Evolutionary conservation across 2,888 invertebrate species (phyloP).

Genomic region (Aphidoletes aphidimyza): DNA sequence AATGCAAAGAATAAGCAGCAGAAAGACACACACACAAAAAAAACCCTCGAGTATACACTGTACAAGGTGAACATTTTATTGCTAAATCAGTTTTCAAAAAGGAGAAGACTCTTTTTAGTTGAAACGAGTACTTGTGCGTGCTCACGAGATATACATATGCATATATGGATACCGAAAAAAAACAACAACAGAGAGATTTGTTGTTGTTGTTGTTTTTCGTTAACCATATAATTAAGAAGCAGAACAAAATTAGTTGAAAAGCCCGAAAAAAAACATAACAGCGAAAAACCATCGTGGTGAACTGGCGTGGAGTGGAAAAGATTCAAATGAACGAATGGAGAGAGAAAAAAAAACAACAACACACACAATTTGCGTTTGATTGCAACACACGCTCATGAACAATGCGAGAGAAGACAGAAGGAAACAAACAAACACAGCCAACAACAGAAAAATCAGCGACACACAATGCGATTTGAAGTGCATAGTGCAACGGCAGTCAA

Average conservation of each 20-base stretch:
- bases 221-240: constrained; percentile 39
- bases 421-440: background rate
- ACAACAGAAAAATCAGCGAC: background rate
- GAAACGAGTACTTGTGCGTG: constrained; percentile 11
- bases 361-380: constrained; percentile 12
- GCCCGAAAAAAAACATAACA: too few species aligned
- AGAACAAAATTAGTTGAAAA: constrained; percentile 19
- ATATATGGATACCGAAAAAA: too few species aligned
- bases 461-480: constrained; percentile 40
- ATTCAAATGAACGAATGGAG: too few species aligned
- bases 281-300: background rate
- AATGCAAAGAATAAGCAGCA: background rate
- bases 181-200: background rate
- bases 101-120: constrained; percentile 13
- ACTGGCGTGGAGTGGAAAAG: background rate
- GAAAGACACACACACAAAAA: too few species aligned
- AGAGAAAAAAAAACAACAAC: too few species aligned
- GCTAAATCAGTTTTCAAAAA: constrained; percentile 4
- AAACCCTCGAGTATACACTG: background rate
- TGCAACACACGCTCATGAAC: constrained; percentile 9
- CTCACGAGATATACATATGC: background rate
- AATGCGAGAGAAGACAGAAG: background rate
- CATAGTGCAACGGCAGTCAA: constrained; percentile 22
- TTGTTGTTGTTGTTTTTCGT: background rate
- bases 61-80: constrained; percentile 34